Evolutionary conservation across 2,888 invertebrate species (phyloP).

Genomic region (Ophonus ardosiacus): DNA sequence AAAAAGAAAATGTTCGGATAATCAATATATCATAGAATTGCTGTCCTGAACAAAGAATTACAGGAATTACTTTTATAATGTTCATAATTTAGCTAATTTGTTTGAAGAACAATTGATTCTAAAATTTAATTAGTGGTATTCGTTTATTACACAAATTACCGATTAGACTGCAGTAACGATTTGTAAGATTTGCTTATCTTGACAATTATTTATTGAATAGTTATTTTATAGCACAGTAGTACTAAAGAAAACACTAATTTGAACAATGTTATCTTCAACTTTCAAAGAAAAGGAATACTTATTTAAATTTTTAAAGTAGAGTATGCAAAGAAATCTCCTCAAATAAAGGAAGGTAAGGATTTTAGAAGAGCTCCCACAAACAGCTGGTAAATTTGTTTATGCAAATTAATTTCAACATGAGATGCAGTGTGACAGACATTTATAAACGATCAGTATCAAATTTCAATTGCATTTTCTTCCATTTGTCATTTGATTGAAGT

Average conservation of each 20-base stretch:
- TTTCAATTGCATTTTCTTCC: slow-evolving; percentile 67
- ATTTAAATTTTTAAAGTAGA: not conserved
- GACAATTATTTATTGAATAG: not conserved
- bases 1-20: too few species aligned
- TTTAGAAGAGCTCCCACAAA: not conserved
- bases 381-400: slow-evolving; percentile 30
- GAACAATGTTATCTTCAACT: not conserved
- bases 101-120: not conserved
- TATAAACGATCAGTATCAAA: slow-evolving; percentile 67
- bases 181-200: not conserved
- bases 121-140: not conserved
- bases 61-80: too few species aligned
- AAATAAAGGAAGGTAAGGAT: not conserved
- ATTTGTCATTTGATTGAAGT: slow-evolving; percentile 66
- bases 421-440: slow-evolving; percentile 49
- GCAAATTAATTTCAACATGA: slow-evolving; percentile 22
- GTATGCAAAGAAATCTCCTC: not conserved
- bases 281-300: not conserved
- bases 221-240: not conserved
- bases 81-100: too few species aligned
- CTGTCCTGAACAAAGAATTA: too few species aligned
- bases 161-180: not conserved
- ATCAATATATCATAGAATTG: too few species aligned
- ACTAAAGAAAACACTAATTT: not conserved
- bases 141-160: not conserved